Percentiles rank a stretch among this genome's conserved stretches.
phyloP scores from a whole-genome alignment of 2,888 invertebrate species.

The Lacanobia oleracea region DNA sequence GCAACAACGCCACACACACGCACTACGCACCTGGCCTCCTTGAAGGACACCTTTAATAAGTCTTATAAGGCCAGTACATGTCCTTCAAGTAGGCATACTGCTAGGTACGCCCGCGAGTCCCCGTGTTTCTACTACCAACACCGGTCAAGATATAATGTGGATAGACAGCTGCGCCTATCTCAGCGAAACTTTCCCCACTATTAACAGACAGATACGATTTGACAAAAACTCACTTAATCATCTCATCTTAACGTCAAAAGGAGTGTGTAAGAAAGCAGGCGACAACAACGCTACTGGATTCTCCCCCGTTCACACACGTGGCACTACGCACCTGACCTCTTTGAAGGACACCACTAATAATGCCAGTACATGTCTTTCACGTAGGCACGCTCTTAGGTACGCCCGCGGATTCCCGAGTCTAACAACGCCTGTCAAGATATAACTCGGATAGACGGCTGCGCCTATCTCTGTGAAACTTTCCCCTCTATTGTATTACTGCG shows the following conservation, averaged over 20 bases:
- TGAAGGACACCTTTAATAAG: constrained; percentile 2
- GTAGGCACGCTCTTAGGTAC: no score
- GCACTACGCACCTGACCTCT: neutral
- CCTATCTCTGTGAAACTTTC: no score
- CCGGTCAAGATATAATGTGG: neutral
- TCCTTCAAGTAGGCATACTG: neutral
- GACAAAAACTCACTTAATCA: no score
- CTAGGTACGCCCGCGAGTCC: neutral
- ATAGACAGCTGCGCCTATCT: neutral
- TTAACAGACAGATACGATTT: no score
- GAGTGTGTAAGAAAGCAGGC: neutral
- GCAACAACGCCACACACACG: neutral
- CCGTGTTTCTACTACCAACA: neutral
- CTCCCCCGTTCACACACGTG: neutral
- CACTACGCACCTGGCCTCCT: neutral
- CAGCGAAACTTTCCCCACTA: no score
- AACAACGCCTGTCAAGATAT: no score
- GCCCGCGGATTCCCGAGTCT: no score
- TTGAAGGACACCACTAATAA: constrained; percentile 1
- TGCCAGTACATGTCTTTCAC: no score
- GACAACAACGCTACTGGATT: neutral
- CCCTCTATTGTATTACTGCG: no score
- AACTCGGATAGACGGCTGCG: no score
- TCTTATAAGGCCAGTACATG: neutral
- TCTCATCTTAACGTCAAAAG: no score